Conservation (phyloP, 1,140 invertebrate genomes). For the Hylyphantes graminicola region DNA sequence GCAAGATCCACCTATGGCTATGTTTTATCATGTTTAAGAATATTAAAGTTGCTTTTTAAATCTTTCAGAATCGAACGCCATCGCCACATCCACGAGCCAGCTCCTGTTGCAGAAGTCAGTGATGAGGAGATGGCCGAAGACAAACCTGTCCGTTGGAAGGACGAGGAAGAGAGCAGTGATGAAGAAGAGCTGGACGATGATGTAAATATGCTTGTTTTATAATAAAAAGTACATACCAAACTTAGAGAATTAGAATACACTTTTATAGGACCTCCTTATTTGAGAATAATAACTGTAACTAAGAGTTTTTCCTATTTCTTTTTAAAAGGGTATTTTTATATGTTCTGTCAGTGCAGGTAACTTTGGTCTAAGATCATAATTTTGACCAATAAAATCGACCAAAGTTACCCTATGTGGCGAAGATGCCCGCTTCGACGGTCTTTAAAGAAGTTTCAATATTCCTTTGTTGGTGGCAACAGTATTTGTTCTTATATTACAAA, state of each 20-base stretch:
- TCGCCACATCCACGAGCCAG: conserved; percentile 75
- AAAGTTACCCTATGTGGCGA: too few species aligned
- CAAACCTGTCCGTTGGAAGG: conserved; percentile 44
- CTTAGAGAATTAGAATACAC: too few species aligned
- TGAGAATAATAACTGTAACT: conserved; percentile 1
- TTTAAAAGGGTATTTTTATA: background rate
- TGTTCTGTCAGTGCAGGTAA: background rate
- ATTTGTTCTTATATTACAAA: background rate
- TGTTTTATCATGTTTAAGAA: too few species aligned
- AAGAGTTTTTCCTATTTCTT: too few species aligned
- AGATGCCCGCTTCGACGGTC: too few species aligned
- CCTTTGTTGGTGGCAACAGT: too few species aligned
- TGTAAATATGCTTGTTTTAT: conserved; percentile 33
- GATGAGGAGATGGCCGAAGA: conserved; percentile 59
- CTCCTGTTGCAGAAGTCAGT: conserved; percentile 74
- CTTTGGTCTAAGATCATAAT: too few species aligned
- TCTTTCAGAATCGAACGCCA: conserved; percentile 68
- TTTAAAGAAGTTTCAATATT: too few species aligned
- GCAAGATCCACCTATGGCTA: too few species aligned
- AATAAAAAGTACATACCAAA: conserved; percentile 41
- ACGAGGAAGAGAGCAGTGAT: conserved; percentile 66
- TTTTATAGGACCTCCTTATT: too few species aligned
- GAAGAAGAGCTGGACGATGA: conserved; percentile 66
- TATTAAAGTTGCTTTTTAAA: background rate
- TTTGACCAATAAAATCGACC: too few species aligned